Evolutionary conservation across 2,888 invertebrate species (phyloP), one percentile per base, ranked within the genome.

Genomic region (Acleris emargana): DNA sequence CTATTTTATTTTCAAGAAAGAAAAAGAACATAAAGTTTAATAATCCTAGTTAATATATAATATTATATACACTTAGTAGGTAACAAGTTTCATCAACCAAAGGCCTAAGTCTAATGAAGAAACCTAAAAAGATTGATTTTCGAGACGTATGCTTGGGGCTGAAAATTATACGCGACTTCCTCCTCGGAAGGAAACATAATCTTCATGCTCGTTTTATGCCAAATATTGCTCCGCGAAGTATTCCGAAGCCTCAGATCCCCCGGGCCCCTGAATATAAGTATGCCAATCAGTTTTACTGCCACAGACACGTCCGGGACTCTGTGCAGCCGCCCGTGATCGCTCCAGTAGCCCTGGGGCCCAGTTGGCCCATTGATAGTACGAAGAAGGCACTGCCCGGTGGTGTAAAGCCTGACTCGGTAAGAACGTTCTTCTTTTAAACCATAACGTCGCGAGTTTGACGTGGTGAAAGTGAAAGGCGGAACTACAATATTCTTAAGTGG

Each of bases 251-350:
- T 0, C 84, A 87, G 1, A 73, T 90, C 51, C 86, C 88, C 20
- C 80, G 91, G 1, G 85, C 83, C 0, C 83, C 85, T 0, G 82
- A 84, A 4, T 67, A 78, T 50, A 86, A 81, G 51, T 89, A 88
- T 70, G 80, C 87, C 0, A 72, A 82, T 0, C 77, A 83, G 54
- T 86, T 81, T 67, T 91, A 91, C 68, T 75, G 66, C 43, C 69
- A 73, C 7, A 80, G 90, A 51, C 76, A 73, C 72, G 77, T 75
- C 0, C 70, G 76, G 66, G 72, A 84, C 63, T 83, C 89, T 2
- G 86, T 90, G 0, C 75, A 77, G 9, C 91, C 91, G 0, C 91
- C 91, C 0, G 81, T 91, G 0, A 78, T 89, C 7, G 89, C 87
- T 0, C 89, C 90, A 2, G 69, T 89, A 7, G 88, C 83, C 2